Conservation (phyloP, 2,888 invertebrate genomes). For the Orthosia gothica region DNA sequence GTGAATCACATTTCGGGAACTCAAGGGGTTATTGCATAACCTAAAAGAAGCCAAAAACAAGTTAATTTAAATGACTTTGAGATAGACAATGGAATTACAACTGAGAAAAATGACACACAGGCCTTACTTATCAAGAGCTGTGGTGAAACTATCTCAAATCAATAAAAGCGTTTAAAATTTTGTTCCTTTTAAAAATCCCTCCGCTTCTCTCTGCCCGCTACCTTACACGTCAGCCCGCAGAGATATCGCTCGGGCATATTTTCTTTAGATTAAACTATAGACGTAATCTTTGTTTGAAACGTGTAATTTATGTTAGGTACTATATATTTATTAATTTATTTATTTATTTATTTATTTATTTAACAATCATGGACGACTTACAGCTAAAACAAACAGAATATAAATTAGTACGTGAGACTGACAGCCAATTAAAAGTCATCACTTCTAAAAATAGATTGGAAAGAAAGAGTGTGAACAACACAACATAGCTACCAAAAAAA, state of each 20-base stretch:
- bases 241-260: conserved; percentile 58
- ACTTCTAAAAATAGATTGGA: no score
- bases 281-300: conserved; percentile 53
- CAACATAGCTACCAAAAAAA: no score
- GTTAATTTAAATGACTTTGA: no score
- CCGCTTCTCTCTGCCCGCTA: neutral
- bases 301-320: conserved; percentile 41
- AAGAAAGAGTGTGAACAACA: no score
- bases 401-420: no score
- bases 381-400: no score
- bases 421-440: no score
- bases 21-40: no score
- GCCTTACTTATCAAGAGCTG: neutral
- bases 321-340: conserved; percentile 18
- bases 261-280: conserved; percentile 60
- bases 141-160: neutral
- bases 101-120: neutral
- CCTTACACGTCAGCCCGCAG: conserved; percentile 41
- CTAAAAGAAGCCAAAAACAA: no score
- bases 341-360: no score
- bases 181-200: neutral
- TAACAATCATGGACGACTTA: no score
- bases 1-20: no score
- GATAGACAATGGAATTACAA: neutral
- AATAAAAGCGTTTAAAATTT: neutral